Conservation (phyloP, 2,113 vertebrate species). For the Isichthys henryi region DNA sequence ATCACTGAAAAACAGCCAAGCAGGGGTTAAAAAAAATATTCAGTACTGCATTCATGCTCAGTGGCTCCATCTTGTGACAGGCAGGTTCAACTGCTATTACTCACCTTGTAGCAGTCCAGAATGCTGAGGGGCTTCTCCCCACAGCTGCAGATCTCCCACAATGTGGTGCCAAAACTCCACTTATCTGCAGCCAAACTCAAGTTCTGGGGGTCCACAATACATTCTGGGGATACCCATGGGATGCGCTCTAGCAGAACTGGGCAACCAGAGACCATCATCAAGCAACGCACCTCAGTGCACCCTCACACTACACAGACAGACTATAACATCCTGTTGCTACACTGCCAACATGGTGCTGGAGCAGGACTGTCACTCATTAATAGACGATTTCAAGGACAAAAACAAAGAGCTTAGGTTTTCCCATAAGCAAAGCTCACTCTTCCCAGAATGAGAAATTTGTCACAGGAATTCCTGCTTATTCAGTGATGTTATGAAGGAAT, state of each 20-base stretch:
- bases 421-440: background rate
- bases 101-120: conserved; percentile 82
- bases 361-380: background rate
- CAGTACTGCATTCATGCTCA: background rate
- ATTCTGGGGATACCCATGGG: conserved; percentile 95
- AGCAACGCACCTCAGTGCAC: background rate
- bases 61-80: background rate
- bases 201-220: conserved; percentile 74
- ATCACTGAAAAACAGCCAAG: background rate
- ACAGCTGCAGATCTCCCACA: conserved; percentile 96
- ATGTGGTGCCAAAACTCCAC: conserved; percentile 90
- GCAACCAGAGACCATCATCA: background rate
- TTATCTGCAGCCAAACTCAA: conserved; percentile 79
- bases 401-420: background rate
- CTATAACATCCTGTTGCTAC: background rate
- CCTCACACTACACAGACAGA: background rate
- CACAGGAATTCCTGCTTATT: background rate
- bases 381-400: background rate
- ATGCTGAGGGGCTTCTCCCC: conserved; percentile 84
- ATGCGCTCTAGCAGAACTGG: conserved; percentile 90
- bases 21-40: background rate
- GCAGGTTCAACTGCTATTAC: background rate
- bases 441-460: background rate
- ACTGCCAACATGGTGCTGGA: background rate
- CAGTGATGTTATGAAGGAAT: background rate